Evolutionary conservation across 2,113 vertebrate species (phyloP), one percentile per base, ranked within the genome.

Genomic region (Etheostoma cragini): DNA sequence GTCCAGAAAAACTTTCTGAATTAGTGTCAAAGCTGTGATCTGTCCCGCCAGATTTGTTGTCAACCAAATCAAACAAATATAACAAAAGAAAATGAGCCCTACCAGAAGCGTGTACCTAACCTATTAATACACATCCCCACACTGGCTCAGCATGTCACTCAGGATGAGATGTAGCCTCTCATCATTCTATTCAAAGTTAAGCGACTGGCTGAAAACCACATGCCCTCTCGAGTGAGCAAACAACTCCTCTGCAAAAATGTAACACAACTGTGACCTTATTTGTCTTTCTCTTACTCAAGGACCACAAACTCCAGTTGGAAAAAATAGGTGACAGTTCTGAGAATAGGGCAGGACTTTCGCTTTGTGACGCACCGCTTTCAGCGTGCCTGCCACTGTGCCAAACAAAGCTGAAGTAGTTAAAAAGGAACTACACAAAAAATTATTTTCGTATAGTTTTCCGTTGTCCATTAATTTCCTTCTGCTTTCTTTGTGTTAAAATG

Each of bases 161-260:
- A 82, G 67, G 62, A 72, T 22, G 42, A 78, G 76, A 73, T 19
- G 58, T 6, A 50, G 17, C 38, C 6, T 76, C 42, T 42, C 42
- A 13, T 70, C 52, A 14, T 33, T 56, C 45, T 26, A 63, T 22
- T 56, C 6, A 0, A 19, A 63, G 71, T 38, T 52, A 70, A 72
- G 26, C 5, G 24, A 85, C 66, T 2, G 33, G 49, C 46, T 81
- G 24, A 66, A 79, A 89, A 88, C 73, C 71, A 30, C 82, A 84
- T 11, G 61, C 49, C 53, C 53, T 47, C 47, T 38, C 5, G 0
- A 76, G 45, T 70, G 62, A 75, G 53, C 63, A 85, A 85, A 83
- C 58, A 71, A 49, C 72, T 65, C 66, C 26, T 53, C 69, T 46
- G 54, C 78, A 85, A 77, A 87, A 81, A 80, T 58, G 19, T 65